Evolutionary conservation across 2,113 vertebrate species (phyloP), one percentile per base, ranked within the genome.

Genomic region (Corvus hawaiiensis): DNA sequence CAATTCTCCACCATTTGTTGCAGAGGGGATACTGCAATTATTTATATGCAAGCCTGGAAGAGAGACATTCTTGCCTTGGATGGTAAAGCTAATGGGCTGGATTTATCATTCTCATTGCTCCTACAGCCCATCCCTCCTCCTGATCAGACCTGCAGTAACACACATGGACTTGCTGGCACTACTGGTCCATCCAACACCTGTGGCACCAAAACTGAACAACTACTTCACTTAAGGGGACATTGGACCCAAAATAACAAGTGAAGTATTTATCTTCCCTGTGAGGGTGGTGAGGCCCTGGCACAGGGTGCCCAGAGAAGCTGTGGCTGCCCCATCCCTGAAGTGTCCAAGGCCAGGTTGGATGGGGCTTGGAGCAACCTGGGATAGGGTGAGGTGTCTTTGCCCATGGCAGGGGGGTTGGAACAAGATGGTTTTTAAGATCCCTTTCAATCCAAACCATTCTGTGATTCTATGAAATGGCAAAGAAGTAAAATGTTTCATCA

Each of bases 291-390:
- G 48, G 16, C 46, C 4, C 23, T 74, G 46, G 69, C 55, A 49
- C 35, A 76, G 41, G 20, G 0, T 55, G 17, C 18, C 26, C 32
- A 43, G 30, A 62, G 55, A 1, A 62, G 41, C 48, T 69, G 79
- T 13, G 48, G n/a, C 55, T 89, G 55, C n/a, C 6, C 15, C 63
- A 62, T 32, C 41, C 10, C 72, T 77, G 56, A 2, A 13, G 2
- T 33, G 18, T 3, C 0, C 87, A 49, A 27, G 11, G 32, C 11
- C 48, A 32, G 48, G 55, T 0, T 76, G 54, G 62, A 41, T 0
- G 0, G 46, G 24, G 54, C 13, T 54, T 19, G 22, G 49, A 77
- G 27, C 27, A 51, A 0, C 48, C 35, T 51, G 48, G 41, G 7
- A 1, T 1, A 7, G 32, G 9, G 30, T 10, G 4, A 63, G 7